Percentiles rank a stretch among this genome's conserved stretches.
Evolutionary conservation across 2,888 invertebrate species (phyloP).

Genomic region (Germaria angustata): DNA sequence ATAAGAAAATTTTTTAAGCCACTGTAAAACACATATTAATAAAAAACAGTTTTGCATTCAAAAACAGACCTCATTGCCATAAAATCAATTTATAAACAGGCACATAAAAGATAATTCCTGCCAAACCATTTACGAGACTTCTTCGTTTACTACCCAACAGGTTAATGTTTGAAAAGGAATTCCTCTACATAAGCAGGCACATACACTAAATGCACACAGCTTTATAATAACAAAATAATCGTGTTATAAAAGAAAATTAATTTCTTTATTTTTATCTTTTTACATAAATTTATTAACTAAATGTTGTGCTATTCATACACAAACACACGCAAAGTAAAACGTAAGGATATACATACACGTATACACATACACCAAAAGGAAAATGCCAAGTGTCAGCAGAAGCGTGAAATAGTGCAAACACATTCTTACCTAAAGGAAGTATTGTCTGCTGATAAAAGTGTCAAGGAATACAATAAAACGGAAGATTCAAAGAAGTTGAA

Average conservation of each 20-base stretch:
- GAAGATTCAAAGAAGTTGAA: too few species aligned
- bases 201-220: not conserved
- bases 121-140: conserved; percentile 17
- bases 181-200: conserved; percentile 12
- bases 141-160: conserved; percentile 45
- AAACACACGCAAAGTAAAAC: not conserved
- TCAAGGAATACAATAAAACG: not conserved
- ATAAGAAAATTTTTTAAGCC: too few species aligned
- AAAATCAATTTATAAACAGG: not conserved
- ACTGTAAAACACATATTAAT: not conserved
- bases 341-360: not conserved
- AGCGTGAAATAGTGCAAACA: not conserved
- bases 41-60: conserved; percentile 38
- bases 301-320: not conserved
- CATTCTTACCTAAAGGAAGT: not conserved
- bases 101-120: not conserved
- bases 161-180: conserved; percentile 52
- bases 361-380: not conserved
- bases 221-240: conserved; percentile 41
- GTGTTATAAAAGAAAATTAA: conserved; percentile 60
- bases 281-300: conserved; percentile 64
- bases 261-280: conserved; percentile 63
- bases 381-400: not conserved
- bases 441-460: not conserved
- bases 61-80: conserved; percentile 50